A percentile compares a stretch with the other conserved stretches of the same genome.
Evolutionary conservation across 2,888 invertebrate species (phyloP).

Genomic region (Ellobium chinense): DNA sequence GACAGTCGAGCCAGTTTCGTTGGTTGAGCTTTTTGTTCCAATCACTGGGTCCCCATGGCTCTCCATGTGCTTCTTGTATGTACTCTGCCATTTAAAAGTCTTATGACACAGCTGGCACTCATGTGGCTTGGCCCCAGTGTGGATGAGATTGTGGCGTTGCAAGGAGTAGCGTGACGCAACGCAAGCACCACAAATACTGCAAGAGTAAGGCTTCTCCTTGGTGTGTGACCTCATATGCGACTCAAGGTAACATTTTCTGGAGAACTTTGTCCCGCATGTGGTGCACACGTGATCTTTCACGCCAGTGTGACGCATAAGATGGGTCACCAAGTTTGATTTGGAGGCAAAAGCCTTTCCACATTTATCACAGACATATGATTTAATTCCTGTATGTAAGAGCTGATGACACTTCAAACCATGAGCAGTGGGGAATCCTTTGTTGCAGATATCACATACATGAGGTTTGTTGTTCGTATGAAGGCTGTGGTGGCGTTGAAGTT

Average conservation of each 20-base stretch:
- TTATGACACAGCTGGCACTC: not conserved
- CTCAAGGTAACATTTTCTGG: constrained; percentile 9
- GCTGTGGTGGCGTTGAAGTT: not conserved
- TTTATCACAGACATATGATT: not conserved
- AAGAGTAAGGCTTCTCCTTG: not conserved
- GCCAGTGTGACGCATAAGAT: not conserved
- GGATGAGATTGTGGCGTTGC: constrained; percentile 12
- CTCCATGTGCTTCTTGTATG: not conserved
- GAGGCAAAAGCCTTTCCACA: constrained; percentile 9
- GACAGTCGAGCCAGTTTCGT: not conserved
- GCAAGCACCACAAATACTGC: not conserved
- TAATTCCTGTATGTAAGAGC: not conserved
- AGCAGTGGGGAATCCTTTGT: not conserved
- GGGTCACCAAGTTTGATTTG: not conserved
- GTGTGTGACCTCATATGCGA: not conserved
- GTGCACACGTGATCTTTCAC: not conserved
- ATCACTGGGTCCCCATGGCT: constrained; percentile 60
- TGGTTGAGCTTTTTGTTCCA: not conserved
- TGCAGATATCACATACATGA: not conserved
- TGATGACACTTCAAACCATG: constrained; percentile 1
- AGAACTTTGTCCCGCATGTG: not conserved
- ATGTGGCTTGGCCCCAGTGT: constrained; percentile 4
- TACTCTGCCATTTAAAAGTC: not conserved
- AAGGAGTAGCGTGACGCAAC: not conserved
- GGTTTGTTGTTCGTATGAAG: not conserved